phyloP scores from a whole-genome alignment of 1,140 invertebrate genomes.

The Neelides sp. region DNA sequence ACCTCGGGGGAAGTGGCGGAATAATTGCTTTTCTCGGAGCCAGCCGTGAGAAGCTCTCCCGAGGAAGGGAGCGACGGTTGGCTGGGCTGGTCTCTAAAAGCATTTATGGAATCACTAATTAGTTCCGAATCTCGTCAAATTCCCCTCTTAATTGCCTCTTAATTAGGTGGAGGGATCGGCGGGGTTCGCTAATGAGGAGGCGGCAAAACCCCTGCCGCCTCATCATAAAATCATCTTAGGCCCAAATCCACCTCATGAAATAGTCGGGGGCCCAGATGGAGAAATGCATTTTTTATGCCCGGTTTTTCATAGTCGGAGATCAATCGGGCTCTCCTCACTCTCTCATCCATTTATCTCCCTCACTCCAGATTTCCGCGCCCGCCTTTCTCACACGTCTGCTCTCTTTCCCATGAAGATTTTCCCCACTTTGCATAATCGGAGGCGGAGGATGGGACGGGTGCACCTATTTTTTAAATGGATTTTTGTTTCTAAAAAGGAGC shows the following conservation, averaged over 20 bases:
- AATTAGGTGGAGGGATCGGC: constrained; percentile 21
- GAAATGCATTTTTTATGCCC: constrained; percentile 27
- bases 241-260: too few species aligned
- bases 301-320: constrained; percentile 18
- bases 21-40: too few species aligned
- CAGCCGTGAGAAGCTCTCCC: too few species aligned
- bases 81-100: constrained; percentile 15
- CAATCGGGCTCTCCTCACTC: constrained; percentile 14
- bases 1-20: background rate
- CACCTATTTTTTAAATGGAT: constrained; percentile 28
- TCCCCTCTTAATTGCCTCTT: constrained; percentile 32
- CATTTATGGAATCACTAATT: constrained; percentile 31
- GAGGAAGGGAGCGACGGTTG: too few species aligned
- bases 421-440: constrained; percentile 30
- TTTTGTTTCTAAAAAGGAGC: too few species aligned
- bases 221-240: too few species aligned
- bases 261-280: constrained; percentile 21
- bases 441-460: constrained; percentile 27
- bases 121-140: constrained; percentile 31
- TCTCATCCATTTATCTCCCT: constrained; percentile 3
- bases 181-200: too few species aligned
- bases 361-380: background rate
- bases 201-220: too few species aligned
- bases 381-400: constrained; percentile 27
- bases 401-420: constrained; percentile 31